Base-by-base conservation (phyloP, 2,888 invertebrate species). In the Tetragonula carbonaria region DNA sequence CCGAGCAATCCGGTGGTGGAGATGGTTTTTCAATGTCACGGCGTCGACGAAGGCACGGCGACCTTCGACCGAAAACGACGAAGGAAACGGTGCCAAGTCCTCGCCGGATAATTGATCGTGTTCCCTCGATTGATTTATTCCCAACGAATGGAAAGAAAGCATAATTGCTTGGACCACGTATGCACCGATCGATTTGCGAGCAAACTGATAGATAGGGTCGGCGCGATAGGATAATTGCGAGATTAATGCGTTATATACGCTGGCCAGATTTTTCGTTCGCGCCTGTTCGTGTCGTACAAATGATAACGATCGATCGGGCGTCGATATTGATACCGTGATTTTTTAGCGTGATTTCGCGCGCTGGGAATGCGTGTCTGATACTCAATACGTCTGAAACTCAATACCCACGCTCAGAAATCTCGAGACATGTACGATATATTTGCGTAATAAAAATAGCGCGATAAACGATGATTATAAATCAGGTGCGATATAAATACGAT, bases 81-180 rank as follows among this genome's bases (percentile, higher is more conserved):
- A 21, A 65, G 66, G 57, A 66, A 70, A 72, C 70, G 67, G 45
- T 50, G 28, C 28, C 71, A 51, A 21, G 53, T 78, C 59, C 74
- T 75, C 62, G 65, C 38, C 16, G 78, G 77, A 67, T 84, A 82
- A 82, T 82, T 67, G 83, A 38, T 59, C 33, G 72, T 50, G 70
- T 70, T 62, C 77, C 53, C 5, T 28, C 77, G 84, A 82, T 82
- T 77, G 82, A 78, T 82, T 77, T 77, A 77, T 78, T 77, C 59
- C 65, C 62, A 38, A 28, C 2, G n/a, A 16, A 70, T 38, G n/a
- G 57, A 74, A 74, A 77, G 51, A 33, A 55, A 53, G 55, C 66
- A 51, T 81, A 75, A 68, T 82, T 73, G 50, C 38, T 16, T 13
- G 63, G 50, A 16, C 18, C 45, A 51, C 28, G 55, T 18, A 70